phyloP scores from a whole-genome alignment of 2,113 vertebrate genomes.

The Siniperca chuatsi region DNA sequence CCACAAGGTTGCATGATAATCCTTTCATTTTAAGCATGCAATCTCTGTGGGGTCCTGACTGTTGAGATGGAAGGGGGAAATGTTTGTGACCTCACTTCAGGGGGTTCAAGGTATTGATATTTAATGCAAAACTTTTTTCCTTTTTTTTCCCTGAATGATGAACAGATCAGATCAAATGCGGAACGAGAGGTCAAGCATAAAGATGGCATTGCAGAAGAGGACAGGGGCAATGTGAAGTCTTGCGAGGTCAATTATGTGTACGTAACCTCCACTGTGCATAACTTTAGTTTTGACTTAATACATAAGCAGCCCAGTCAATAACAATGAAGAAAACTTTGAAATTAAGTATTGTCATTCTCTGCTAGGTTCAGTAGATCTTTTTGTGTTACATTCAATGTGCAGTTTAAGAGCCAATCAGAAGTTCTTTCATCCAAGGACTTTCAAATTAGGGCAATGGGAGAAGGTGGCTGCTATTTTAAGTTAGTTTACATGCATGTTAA shows the following conservation, averaged over 20 bases:
- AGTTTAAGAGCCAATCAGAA: not conserved
- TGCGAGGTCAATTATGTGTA: constrained; percentile 99
- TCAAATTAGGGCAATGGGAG: not conserved
- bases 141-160: not conserved
- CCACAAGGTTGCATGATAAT: constrained; percentile 51
- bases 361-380: not conserved
- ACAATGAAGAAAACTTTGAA: not conserved
- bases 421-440: constrained; percentile 2
- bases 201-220: constrained; percentile 94
- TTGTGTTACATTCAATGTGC: constrained; percentile 11
- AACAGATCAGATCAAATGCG: constrained; percentile 91
- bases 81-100: constrained; percentile 48
- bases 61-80: not conserved
- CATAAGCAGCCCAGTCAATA: not conserved
- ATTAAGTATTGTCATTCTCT: not conserved
- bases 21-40: constrained; percentile 33
- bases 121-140: constrained; percentile 30
- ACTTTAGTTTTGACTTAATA: not conserved
- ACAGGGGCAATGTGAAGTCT: constrained; percentile 95
- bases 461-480: not conserved
- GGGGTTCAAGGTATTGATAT: constrained; percentile 45
- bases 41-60: constrained; percentile 33
- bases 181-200: constrained; percentile 91
- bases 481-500: constrained; percentile 6
- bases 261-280: constrained; percentile 67